Percentiles rank a stretch among this genome's conserved stretches.
phyloP scores from a whole-genome alignment of 1,140 invertebrate species.

The Scaptomyza graminum region DNA sequence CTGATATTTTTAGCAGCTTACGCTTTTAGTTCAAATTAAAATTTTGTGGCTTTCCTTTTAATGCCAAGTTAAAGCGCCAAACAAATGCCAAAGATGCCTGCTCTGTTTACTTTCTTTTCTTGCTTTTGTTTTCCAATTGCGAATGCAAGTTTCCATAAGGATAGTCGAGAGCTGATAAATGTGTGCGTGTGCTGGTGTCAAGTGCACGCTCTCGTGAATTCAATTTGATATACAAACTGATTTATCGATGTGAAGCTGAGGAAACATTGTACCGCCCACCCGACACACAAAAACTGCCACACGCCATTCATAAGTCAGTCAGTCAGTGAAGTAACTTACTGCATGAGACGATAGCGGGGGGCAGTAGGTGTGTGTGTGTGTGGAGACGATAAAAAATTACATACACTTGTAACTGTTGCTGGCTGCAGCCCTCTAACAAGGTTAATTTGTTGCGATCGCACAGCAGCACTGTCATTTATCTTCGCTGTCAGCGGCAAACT shows the following conservation, averaged over 20 bases:
- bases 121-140: conserved; percentile 3
- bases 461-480: conserved; percentile 77
- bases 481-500: conserved; percentile 74
- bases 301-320: conserved; percentile 77
- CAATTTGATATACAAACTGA: conserved; percentile 82
- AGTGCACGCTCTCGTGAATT: conserved; percentile 79
- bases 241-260: conserved; percentile 65
- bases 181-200: conserved; percentile 76
- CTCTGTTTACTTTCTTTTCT: no score
- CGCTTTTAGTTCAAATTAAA: conserved; percentile 78
- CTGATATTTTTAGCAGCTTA: conserved; percentile 38
- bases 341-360: background rate
- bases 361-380: conserved; percentile 21
- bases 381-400: conserved; percentile 81
- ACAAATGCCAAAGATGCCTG: conserved; percentile 9
- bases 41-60: conserved; percentile 65
- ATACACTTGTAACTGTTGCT: conserved; percentile 78
- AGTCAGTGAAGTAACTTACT: conserved; percentile 31
- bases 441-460: conserved; percentile 80
- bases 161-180: conserved; percentile 61
- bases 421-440: conserved; percentile 66
- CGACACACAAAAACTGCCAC: conserved; percentile 37
- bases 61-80: conserved; percentile 47
- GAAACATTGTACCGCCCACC: conserved; percentile 2
- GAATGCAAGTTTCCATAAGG: background rate